A percentile compares a stretch with the other conserved stretches of the same genome.
Evolutionary conservation across 1,140 invertebrate genomes (phyloP).

Genomic region (Helicorthomorpha holstii): DNA sequence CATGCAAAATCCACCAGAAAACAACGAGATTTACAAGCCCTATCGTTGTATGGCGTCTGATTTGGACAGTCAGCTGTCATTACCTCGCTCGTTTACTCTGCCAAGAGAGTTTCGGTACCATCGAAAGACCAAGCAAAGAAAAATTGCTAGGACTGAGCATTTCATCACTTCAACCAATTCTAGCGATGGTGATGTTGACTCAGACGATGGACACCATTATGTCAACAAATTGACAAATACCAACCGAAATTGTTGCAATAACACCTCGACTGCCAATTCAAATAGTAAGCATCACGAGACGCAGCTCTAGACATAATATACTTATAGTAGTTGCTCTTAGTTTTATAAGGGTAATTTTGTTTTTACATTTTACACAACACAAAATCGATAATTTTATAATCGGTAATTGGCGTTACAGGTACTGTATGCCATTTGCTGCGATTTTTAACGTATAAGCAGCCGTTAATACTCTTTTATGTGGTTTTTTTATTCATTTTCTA

Average conservation of each 20-base stretch:
- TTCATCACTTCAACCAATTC: conserved; percentile 63
- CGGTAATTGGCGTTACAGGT: too few species aligned
- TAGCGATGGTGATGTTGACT: conserved; percentile 46
- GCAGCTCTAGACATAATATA: conserved; percentile 2
- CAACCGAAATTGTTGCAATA: not conserved
- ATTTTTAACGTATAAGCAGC: too few species aligned
- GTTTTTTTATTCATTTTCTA: too few species aligned
- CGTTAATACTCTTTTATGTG: too few species aligned
- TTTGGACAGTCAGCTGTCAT: conserved; percentile 54
- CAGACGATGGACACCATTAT: conserved; percentile 12
- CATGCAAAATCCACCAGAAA: conserved; percentile 17
- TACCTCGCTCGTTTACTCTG: conserved; percentile 63
- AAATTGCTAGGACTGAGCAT: conserved; percentile 36
- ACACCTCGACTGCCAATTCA: conserved; percentile 1
- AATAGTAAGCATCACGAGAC: conserved; percentile 3
- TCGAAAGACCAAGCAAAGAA: conserved; percentile 35
- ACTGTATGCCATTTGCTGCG: too few species aligned
- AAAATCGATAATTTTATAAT: too few species aligned
- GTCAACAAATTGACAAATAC: not conserved
- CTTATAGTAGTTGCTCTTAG: too few species aligned
- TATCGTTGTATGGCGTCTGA: conserved; percentile 44
- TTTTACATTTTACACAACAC: too few species aligned
- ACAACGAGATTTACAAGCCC: conserved; percentile 28
- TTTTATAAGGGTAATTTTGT: too few species aligned
- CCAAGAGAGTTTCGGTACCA: conserved; percentile 70